Evolutionary conservation across 2,797 vertebrate species (phyloP).

Genomic region (Phrynocephalus vlangalii): DNA sequence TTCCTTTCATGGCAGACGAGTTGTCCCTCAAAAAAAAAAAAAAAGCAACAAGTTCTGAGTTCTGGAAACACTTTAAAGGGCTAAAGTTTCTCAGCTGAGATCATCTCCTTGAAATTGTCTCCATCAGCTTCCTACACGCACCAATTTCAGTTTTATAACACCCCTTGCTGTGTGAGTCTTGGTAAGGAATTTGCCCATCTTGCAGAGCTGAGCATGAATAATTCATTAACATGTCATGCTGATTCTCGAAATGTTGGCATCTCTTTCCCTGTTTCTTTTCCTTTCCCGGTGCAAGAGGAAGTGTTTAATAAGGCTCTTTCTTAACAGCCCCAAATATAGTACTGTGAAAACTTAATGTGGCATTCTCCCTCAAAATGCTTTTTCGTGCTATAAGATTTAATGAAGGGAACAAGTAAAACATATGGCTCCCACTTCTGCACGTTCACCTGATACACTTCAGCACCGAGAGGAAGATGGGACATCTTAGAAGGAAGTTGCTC

Average conservation of each 20-base stretch:
- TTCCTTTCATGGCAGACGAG: too few species aligned
- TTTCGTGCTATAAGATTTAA: conserved; percentile 55
- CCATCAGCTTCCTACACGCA: conserved; percentile 68
- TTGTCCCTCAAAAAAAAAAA: not conserved
- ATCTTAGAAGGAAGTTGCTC: conserved; percentile 38
- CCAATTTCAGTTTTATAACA: conserved; percentile 76
- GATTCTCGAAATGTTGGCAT: conserved; percentile 74
- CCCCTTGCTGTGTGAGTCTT: conserved; percentile 75
- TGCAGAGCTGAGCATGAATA: conserved; percentile 76
- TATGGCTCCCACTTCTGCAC: conserved; percentile 52
- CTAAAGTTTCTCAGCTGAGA: conserved; percentile 60
- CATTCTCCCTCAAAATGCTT: conserved; percentile 48
- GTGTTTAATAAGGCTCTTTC: conserved; percentile 75
- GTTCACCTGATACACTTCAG: conserved; percentile 49
- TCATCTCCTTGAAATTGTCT: conserved; percentile 74
- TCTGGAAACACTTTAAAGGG: conserved; percentile 65
- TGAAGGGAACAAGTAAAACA: conserved; percentile 42
- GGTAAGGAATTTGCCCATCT: conserved; percentile 78
- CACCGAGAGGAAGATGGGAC: conserved; percentile 40
- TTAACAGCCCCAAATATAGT: conserved; percentile 62
- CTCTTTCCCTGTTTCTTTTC: conserved; percentile 43
- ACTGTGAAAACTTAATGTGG: conserved; percentile 46
- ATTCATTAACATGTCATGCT: conserved; percentile 78
- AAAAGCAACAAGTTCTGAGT: conserved; percentile 24
- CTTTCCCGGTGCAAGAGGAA: conserved; percentile 54